These are phyloP conservation scores for Cotesia typhae DNA, from an alignment of 1,140 invertebrate genomes.

Conservation along the genomic window DNA sequence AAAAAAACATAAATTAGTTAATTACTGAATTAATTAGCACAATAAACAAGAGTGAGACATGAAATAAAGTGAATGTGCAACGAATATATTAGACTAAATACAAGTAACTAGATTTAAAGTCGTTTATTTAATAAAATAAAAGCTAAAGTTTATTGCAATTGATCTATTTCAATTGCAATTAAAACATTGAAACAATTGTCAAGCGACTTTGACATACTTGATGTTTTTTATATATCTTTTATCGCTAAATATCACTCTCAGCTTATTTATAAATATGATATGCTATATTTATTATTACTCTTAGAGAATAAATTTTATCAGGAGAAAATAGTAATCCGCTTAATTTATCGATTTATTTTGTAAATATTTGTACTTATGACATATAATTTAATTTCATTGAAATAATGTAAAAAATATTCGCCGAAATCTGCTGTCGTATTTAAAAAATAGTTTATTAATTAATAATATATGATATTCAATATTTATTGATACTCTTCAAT, in stretches of 20 bases:
- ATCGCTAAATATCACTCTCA: slow-evolving; percentile 42
- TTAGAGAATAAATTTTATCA: slow-evolving; percentile 40
- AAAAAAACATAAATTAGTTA: slow-evolving; percentile 10
- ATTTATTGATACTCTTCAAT: slow-evolving; percentile 44
- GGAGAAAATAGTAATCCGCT: neutral
- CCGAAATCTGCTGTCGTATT: slow-evolving; percentile 9
- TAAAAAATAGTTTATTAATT: slow-evolving; percentile 45
- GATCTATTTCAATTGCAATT: slow-evolving; percentile 39
- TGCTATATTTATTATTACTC: too few relatives aligned
- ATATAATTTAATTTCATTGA: too few relatives aligned
- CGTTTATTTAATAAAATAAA: slow-evolving; percentile 18
- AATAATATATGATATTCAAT: too few relatives aligned
- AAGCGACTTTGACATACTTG: slow-evolving; percentile 34
- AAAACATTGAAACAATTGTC: slow-evolving; percentile 27
- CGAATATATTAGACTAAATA: slow-evolving; percentile 59
- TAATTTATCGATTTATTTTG: too few relatives aligned
- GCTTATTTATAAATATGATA: slow-evolving; percentile 41
- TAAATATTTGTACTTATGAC: too few relatives aligned
- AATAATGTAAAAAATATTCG: too few relatives aligned
- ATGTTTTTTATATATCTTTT: slow-evolving; percentile 43
- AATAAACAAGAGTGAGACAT: slow-evolving; percentile 56
- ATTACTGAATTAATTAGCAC: slow-evolving; percentile 37
- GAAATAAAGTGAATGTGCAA: slow-evolving; percentile 56
- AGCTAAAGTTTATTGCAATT: slow-evolving; percentile 16
- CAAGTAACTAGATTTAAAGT: slow-evolving; percentile 48